These are phyloP conservation scores for Leptinotarsa lineolata DNA, from an alignment of 1,140 invertebrate species.

Conservation along the genomic window DNA sequence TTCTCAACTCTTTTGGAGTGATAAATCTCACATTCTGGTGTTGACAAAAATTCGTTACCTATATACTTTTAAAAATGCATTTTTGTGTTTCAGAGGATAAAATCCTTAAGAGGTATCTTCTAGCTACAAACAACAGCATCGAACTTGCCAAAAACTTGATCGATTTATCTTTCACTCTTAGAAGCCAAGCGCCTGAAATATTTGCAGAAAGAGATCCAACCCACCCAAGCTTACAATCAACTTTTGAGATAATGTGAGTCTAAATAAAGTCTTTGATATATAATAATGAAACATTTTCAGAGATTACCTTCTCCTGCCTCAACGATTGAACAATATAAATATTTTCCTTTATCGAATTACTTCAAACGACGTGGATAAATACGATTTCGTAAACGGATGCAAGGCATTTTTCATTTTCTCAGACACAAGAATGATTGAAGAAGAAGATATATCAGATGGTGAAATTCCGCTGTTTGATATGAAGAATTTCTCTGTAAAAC, in stretches of 20 bases:
- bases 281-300: constrained; percentile 48
- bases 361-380: constrained; percentile 65
- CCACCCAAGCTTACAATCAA: constrained; percentile 60
- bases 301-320: constrained; percentile 65
- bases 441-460: constrained; percentile 62
- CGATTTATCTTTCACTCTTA: constrained; percentile 67
- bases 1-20: neutral
- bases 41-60: neutral
- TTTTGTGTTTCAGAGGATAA: constrained; percentile 58
- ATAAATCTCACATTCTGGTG: neutral
- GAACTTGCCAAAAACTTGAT: constrained; percentile 65
- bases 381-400: constrained; percentile 68
- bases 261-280: neutral
- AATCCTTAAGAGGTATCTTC: constrained; percentile 60
- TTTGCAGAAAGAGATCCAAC: constrained; percentile 67
- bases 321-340: constrained; percentile 48
- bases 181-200: constrained; percentile 66
- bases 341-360: constrained; percentile 64
- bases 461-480: constrained; percentile 75
- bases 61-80: neutral
- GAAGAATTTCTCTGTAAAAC: constrained; percentile 64
- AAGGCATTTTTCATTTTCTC: constrained; percentile 73
- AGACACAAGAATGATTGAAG: constrained; percentile 65
- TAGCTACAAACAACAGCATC: constrained; percentile 59
- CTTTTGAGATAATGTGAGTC: constrained; percentile 62